Base-by-base conservation (phyloP, 2,113 vertebrate genomes). In the Gallinago undulata region DNA sequence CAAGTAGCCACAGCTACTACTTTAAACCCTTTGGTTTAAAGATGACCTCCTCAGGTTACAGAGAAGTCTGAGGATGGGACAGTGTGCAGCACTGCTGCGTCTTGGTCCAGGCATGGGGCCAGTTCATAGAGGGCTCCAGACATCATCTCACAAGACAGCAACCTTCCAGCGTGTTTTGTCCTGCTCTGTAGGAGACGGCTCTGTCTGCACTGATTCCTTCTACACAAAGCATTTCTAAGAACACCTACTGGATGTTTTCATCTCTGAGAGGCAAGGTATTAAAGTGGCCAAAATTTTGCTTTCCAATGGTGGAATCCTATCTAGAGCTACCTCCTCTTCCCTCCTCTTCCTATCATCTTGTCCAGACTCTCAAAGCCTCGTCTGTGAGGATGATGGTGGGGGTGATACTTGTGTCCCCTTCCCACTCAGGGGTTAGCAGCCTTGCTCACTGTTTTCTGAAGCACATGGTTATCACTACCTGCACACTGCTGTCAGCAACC, bases 381-480 rank as follows among this genome's bases (percentile, higher is more conserved):
- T 9, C 10, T 35, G 27, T 25, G 59, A 64, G 25, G 23, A 33
- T 43, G 23, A 18, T 70, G 56, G 4, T n/a, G 30, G 19, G 39
- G 15, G 4, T 56, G 74, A 43, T n/a, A 22, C 21, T 23, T 35
- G 30, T 59, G 31, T 87, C n/a, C 43, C 67, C 45, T 60, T 81
- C 18, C 33, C 0, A 0, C 13, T 39, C 8, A 45, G 28, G 28
- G 18, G 2, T 2, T 33, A 63, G 43, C 48, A 64, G 37, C 69
- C 51, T 82, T 0, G 0, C 60, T 76, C 67, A 30, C 21, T 27
- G 24, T 73, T 51, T 76, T 39, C 33, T 64, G 67, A 53, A 53
- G 41, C 24, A 53, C 1, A 1, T 8, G 22, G 31, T 45, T 89
- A 25, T 62, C 47, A 24, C 21, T 30, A 45, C n/a, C 69, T 67